Evolutionary conservation across 2,797 vertebrate species (phyloP).

Genomic region (Rhinatrema bivittatum): DNA sequence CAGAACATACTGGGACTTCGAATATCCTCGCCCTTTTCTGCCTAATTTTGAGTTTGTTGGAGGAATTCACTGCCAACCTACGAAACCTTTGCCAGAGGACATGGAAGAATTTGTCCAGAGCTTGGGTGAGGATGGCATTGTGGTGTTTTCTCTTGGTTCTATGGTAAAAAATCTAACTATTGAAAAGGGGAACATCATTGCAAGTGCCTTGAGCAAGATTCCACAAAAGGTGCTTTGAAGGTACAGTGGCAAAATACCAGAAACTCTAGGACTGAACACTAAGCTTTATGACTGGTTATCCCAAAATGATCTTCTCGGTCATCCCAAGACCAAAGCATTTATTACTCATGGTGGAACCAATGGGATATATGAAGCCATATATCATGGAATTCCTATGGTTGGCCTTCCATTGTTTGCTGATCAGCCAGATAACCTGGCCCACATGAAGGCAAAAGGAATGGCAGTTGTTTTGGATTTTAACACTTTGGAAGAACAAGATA

Average conservation of each 20-base stretch:
- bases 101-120: conserved; percentile 86
- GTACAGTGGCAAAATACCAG: conserved; percentile 68
- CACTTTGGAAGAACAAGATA: conserved; percentile 50
- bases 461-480: conserved; percentile 61
- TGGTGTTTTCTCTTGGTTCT: conserved; percentile 81
- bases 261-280: conserved; percentile 70
- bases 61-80: conserved; percentile 81
- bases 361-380: conserved; percentile 87
- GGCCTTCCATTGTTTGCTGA: conserved; percentile 80
- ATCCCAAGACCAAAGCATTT: conserved; percentile 76
- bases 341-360: conserved; percentile 73
- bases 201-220: conserved; percentile 73
- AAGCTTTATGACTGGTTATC: conserved; percentile 80
- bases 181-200: conserved; percentile 72
- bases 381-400: conserved; percentile 80
- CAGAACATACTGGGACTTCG: conserved; percentile 86
- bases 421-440: conserved; percentile 75
- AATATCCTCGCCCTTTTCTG: conserved; percentile 77
- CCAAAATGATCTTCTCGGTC: conserved; percentile 86
- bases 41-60: conserved; percentile 90
- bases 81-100: conserved; percentile 79
- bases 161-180: conserved; percentile 67
- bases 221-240: conserved; percentile 90
- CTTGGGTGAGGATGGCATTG: conserved; percentile 75
- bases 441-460: conserved; percentile 70